These are phyloP conservation scores for Pachypanchax playfairii DNA, from an alignment of 2,113 vertebrate species.

Conservation along the genomic window DNA sequence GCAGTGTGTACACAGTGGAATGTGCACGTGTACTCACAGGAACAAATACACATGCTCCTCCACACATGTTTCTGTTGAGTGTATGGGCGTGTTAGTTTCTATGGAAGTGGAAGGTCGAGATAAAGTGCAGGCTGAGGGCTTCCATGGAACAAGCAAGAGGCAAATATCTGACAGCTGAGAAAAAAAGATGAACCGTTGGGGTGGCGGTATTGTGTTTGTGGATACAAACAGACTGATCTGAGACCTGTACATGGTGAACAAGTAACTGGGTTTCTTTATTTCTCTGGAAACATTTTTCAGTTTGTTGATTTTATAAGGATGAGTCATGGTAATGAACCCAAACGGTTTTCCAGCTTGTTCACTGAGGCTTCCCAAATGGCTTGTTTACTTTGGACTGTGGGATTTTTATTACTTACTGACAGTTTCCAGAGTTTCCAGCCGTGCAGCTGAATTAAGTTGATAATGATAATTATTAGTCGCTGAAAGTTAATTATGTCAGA, in stretches of 20 bases:
- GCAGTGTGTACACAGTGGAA: background rate
- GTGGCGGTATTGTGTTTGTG: background rate
- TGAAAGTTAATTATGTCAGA: no score
- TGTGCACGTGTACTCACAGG: background rate
- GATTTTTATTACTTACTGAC: background rate
- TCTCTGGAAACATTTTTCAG: conserved; percentile 40
- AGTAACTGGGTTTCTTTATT: conserved; percentile 14
- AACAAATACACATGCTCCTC: background rate
- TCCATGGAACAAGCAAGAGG: conserved; percentile 49
- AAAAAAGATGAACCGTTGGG: background rate
- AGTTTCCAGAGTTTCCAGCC: background rate
- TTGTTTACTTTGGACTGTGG: background rate
- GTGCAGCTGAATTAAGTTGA: background rate
- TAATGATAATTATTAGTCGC: no score
- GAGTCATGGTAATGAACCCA: conserved; percentile 2
- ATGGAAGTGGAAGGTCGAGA: conserved; percentile 55
- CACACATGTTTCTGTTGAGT: conserved; percentile 5
- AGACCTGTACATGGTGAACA: background rate
- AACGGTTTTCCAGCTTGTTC: background rate
- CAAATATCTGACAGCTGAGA: background rate
- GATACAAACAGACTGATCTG: conserved; percentile 7
- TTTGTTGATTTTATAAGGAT: conserved; percentile 33
- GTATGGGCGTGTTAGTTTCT: conserved; percentile 43
- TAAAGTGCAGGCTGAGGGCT: conserved; percentile 55
- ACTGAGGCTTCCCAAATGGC: background rate